A percentile compares a stretch with the other conserved stretches of the same genome.
Conservation (phyloP, 2,888 invertebrate genomes). For the Stenolophus ochropezus region DNA sequence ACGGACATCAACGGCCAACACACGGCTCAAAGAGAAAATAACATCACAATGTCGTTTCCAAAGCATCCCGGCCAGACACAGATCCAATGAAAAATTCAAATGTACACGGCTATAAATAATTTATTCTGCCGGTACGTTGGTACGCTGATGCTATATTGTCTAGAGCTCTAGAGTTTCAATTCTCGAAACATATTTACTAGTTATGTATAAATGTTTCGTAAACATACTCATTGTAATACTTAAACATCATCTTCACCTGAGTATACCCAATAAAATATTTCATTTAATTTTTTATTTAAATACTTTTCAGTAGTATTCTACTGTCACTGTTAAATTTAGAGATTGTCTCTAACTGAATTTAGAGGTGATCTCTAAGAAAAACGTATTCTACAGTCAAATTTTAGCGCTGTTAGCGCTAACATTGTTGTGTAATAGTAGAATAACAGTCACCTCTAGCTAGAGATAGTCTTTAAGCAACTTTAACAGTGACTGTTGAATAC, state of each 20-base stretch:
- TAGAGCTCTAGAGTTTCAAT: not conserved
- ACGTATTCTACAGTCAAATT: too few species aligned
- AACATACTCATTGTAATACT: not conserved
- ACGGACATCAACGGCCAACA: slow-evolving; percentile 31
- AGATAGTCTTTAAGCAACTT: too few species aligned
- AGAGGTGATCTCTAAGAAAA: too few species aligned
- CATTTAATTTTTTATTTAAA: too few species aligned
- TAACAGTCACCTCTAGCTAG: too few species aligned
- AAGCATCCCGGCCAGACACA: not conserved
- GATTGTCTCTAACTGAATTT: too few species aligned
- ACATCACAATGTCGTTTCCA: not conserved
- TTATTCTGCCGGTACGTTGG: not conserved
- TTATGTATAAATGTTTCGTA: not conserved
- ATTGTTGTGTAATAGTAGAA: too few species aligned
- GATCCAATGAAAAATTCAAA: not conserved
- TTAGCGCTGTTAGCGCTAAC: too few species aligned
- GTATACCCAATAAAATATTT: too few species aligned
- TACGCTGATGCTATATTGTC: not conserved
- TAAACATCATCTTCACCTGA: not conserved
- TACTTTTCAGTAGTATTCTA: too few species aligned
- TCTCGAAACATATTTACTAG: not conserved
- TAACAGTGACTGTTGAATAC: too few species aligned
- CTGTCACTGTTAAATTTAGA: too few species aligned
- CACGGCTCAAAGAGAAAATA: slow-evolving; percentile 22
- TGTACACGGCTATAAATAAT: not conserved